Conservation (phyloP, 2,113 vertebrate genomes). For the Copsychus sechellarum region DNA sequence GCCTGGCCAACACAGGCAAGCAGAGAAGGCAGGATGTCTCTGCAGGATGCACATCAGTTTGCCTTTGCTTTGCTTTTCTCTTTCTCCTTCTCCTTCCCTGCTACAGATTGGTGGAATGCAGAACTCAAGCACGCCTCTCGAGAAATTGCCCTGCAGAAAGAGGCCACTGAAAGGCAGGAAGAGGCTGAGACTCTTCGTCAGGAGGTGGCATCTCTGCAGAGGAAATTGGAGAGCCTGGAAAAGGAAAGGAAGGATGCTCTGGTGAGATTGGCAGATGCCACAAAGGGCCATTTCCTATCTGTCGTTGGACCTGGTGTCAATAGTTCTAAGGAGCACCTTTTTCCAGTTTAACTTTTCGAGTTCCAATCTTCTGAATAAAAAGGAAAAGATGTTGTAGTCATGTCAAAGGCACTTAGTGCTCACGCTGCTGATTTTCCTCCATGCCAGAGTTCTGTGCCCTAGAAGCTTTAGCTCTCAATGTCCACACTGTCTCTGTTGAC, state of each 20-base stretch:
- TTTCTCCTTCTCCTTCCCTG: neutral
- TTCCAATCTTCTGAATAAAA: neutral
- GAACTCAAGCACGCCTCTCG: too few species aligned
- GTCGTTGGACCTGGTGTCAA: neutral
- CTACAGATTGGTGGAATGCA: too few species aligned
- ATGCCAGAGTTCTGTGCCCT: neutral
- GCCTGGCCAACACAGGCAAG: neutral
- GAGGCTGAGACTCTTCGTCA: constrained; percentile 10
- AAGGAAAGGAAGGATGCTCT: constrained; percentile 51
- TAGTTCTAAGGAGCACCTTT: neutral
- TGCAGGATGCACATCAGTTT: neutral
- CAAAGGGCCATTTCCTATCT: too few species aligned
- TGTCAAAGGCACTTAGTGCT: neutral
- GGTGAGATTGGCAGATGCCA: constrained; percentile 35
- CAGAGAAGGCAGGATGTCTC: neutral
- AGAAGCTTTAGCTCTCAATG: neutral
- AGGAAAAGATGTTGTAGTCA: neutral
- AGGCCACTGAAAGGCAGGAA: neutral
- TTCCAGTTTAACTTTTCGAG: neutral
- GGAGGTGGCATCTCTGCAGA: constrained; percentile 52
- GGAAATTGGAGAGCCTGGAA: constrained; percentile 25
- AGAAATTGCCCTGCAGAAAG: neutral
- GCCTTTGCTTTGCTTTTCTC: neutral
- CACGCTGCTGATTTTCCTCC: neutral
- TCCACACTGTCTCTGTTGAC: neutral